Conservation (phyloP, 2,797 vertebrate species). For the Lithobates pipiens region DNA sequence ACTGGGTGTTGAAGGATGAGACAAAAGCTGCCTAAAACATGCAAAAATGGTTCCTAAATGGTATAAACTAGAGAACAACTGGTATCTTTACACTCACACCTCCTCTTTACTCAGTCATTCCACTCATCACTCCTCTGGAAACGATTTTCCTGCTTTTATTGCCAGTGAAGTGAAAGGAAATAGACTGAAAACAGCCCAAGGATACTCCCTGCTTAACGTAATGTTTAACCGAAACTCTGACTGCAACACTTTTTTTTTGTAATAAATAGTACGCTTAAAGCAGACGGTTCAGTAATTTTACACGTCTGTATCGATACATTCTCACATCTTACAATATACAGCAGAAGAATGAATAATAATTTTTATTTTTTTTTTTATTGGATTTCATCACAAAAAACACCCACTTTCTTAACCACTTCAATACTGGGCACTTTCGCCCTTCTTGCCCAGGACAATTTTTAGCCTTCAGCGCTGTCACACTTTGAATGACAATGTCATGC, state of each 20-base stretch:
- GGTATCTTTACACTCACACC: constrained; percentile 64
- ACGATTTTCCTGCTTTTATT: constrained; percentile 31
- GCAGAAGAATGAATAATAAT: not conserved
- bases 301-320: not conserved
- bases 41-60: constrained; percentile 35
- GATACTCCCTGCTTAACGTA: constrained; percentile 48
- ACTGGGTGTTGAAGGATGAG: constrained; percentile 73
- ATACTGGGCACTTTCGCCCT: too few species aligned
- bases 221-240: constrained; percentile 35
- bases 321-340: not conserved
- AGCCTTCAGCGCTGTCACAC: too few species aligned
- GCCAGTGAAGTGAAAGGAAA: constrained; percentile 18
- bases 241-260: constrained; percentile 40
- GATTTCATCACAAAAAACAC: too few species aligned
- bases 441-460: too few species aligned
- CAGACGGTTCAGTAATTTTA: not conserved
- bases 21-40: constrained; percentile 69
- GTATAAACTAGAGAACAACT: constrained; percentile 19
- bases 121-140: constrained; percentile 53
- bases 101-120: constrained; percentile 42
- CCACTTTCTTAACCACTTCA: too few species aligned
- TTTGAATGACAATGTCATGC: too few species aligned
- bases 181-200: constrained; percentile 26
- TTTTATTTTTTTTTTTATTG: too few species aligned
- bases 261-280: constrained; percentile 54